Base-by-base conservation (phyloP, 2,888 invertebrate species). In the Aromia moschata region DNA sequence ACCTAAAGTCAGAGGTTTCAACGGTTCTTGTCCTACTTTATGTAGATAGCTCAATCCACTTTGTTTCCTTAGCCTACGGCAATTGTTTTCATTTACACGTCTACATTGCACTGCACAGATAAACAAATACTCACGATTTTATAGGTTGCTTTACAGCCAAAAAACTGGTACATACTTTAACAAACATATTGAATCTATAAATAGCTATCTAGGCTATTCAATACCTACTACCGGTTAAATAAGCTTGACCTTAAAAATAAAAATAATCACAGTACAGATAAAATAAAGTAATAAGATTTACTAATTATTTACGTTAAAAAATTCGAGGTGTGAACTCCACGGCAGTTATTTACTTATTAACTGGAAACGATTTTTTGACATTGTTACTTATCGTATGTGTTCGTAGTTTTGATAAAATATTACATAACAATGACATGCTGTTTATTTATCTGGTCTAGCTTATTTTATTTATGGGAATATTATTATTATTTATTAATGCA, bases 1-100 rank as follows among this genome's bases (percentile, higher is more conserved):
- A 0, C 89, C 89, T 1, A 89, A 68, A 1, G 86, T 89, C 18
- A 81, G 74, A 17, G 84, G 79, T 5, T 78, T 71, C 1, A 89
- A 67, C 0, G 88, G 86, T 9, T 79, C 71, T 11, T 77, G 74
- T 2, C 85, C 85, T 0, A 82, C 73, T 45, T 84, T 75, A 64
- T 84, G 84, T 7, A 82, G 69, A 71, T 88, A 85, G 56, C 88
- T 87, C 81, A 72, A 55, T 38, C 65, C 68, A n/a, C 59, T 54
- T 18, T 58, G 57, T 33, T 43, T 37, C 47, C 67, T 56, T 16
- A 36, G 33, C 30, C 65, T 60, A 40, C n/a, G n/a, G n/a, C 25
- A 58, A 56, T 54, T 43, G 25, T 25, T 5, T 25, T 25, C 9
- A 9, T 25, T 9, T 25, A 9, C 9, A 5, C 5, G 4, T 25